Percentiles rank a stretch among this genome's conserved stretches.
These are phyloP conservation scores for Drosophila picticornis DNA, from an alignment of 2,888 invertebrate species.

Conservation along the genomic window DNA sequence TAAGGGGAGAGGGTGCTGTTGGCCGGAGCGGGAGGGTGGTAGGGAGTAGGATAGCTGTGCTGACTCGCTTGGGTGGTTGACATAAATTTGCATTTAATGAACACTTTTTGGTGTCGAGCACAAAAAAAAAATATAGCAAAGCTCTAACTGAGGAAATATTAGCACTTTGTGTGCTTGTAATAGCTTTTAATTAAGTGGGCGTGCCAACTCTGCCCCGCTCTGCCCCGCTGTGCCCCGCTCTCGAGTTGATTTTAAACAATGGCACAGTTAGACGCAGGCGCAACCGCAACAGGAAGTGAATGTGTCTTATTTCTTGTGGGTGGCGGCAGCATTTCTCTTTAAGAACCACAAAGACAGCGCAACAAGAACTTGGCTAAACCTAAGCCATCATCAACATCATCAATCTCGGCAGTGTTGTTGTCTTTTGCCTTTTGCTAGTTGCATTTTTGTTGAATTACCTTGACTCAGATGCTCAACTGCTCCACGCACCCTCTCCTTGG, in stretches of 20 bases:
- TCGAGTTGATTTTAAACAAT: constrained; percentile 30
- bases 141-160: constrained; percentile 42
- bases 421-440: background rate
- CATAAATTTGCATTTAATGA: constrained; percentile 80
- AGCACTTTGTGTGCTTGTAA: constrained; percentile 70
- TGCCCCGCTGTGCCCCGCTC: too few relatives aligned
- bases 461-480: background rate
- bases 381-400: constrained; percentile 7
- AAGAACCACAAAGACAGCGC: background rate
- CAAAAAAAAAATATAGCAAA: constrained; percentile 26
- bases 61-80: constrained; percentile 43
- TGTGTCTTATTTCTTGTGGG: constrained; percentile 27
- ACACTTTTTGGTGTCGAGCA: constrained; percentile 53
- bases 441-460: background rate
- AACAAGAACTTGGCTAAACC: constrained; percentile 12
- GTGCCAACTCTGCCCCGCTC: constrained; percentile 7
- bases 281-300: constrained; percentile 39
- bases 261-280: constrained; percentile 49
- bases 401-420: background rate
- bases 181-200: constrained; percentile 77
- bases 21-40: background rate
- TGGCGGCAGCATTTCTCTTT: constrained; percentile 22
- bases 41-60: background rate
- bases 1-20: background rate
- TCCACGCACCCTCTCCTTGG: too few relatives aligned